Conservation (phyloP, 2,888 invertebrate genomes). For the Cheilosia impressa region DNA sequence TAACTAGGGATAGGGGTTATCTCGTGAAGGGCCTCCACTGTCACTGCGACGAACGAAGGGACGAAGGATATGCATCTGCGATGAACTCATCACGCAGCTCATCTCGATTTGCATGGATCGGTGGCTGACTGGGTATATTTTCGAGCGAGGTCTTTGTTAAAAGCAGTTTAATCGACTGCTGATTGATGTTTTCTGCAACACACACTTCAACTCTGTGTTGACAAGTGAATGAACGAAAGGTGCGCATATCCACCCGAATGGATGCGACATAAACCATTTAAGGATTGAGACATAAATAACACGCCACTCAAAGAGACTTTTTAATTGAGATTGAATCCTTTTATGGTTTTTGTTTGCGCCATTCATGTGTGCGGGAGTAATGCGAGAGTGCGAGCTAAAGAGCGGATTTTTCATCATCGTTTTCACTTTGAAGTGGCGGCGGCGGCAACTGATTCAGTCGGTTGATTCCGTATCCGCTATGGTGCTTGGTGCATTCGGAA, state of each 20-base stretch:
- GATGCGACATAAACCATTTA: constrained; percentile 29
- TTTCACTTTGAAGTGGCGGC: constrained; percentile 28
- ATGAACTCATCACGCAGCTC: not conserved
- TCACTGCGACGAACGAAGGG: too few relatives aligned
- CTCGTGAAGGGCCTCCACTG: not conserved
- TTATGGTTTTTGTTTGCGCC: not conserved
- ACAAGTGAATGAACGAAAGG: constrained; percentile 20
- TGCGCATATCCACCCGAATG: not conserved
- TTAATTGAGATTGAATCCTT: constrained; percentile 45
- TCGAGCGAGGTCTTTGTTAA: not conserved
- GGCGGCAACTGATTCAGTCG: constrained; percentile 22
- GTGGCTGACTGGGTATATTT: not conserved
- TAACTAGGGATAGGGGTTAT: constrained; percentile 1
- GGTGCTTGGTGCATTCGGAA: not conserved
- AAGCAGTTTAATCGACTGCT: constrained; percentile 36
- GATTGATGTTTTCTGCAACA: constrained; percentile 18
- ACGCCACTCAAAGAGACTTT: constrained; percentile 25
- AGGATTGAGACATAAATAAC: constrained; percentile 39
- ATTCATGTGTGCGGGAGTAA: not conserved
- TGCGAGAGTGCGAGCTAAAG: constrained; percentile 1
- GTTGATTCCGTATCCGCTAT: not conserved
- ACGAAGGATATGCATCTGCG: not conserved
- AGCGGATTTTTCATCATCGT: constrained; percentile 25
- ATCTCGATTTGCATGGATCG: not conserved
- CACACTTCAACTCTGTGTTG: not conserved